Evolutionary conservation across 2,113 vertebrate species (phyloP), one percentile per base, ranked within the genome.

Genomic region (Nematolebias whitei): DNA sequence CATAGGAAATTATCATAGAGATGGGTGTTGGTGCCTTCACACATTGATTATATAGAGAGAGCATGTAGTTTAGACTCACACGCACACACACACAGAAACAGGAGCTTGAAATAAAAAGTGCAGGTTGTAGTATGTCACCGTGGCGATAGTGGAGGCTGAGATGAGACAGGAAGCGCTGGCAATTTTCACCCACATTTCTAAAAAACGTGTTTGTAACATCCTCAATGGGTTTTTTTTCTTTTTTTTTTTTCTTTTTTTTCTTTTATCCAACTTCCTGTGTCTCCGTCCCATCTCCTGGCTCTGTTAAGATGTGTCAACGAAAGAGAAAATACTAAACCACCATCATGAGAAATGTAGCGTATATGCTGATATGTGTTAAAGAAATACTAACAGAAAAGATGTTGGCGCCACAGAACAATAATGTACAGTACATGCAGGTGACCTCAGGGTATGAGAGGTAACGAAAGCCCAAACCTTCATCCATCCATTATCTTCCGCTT

Each of bases 1-100:
- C 78, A 78, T 78, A 80, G 70, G 74, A 85, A 79, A 91, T 92
- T 92, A 92, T 93, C 85, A 91, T 91, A 88, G 87, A 89, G 85
- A 92, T 90, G 72, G 84, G 63, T 78, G 80, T 79, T 69, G 83
- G 78, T 70, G 76, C 50, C 76, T 84, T 82, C 79, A 82, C 78
- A 79, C 64, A 63, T 75, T 76, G 85, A 85, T 76, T 85, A 85
- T 48, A 38, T 72, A 63, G 53, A 66, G 60, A 35, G 29, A 73
- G 58, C 35, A 50, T 53, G 57, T 70, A 35, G 63, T 64, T 49
- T 50, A 48, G 44, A 66, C 65, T 14, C 63, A 43, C 50, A 41
- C 22, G 38, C 44, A 12, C 32, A 35, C 32, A 35, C 32, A 35
- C 26, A 35, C 32, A 9, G 32, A 35, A 48, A 53, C 45, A n/a